These are phyloP conservation scores for Eleginops maclovinus DNA, from an alignment of 2,113 vertebrate genomes.

Conservation along the genomic window DNA sequence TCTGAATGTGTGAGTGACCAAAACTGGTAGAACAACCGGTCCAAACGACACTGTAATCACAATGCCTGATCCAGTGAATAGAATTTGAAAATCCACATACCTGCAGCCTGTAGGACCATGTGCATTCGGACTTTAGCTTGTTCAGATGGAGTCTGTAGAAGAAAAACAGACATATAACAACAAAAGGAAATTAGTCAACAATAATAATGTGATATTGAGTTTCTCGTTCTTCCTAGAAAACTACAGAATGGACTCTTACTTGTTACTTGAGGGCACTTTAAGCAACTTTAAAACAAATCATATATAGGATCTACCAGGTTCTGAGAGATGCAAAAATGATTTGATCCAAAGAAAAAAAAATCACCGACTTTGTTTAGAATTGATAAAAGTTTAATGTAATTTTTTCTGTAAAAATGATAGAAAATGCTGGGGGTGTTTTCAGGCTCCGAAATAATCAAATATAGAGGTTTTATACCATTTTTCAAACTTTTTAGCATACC, in stretches of 20 bases:
- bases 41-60: background rate
- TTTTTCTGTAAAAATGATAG: too few species aligned
- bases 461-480: too few species aligned
- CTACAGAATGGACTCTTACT: background rate
- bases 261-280: background rate
- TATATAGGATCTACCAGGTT: slow-evolving; percentile 17
- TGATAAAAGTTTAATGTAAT: too few species aligned
- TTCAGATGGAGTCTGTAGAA: slow-evolving; percentile 90
- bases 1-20: background rate
- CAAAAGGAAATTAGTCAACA: slow-evolving; percentile 16
- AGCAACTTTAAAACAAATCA: background rate
- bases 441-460: too few species aligned
- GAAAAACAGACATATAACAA: slow-evolving; percentile 16
- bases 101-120: slow-evolving; percentile 95
- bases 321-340: too few species aligned
- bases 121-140: slow-evolving; percentile 96
- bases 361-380: too few species aligned
- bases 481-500: too few species aligned
- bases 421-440: too few species aligned
- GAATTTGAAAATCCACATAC: slow-evolving; percentile 79
- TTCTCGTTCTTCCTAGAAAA: background rate
- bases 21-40: background rate
- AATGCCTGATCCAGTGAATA: background rate
- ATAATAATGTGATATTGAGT: background rate
- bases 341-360: too few species aligned